Percentiles rank a stretch among this genome's conserved stretches.
Evolutionary conservation across 2,113 vertebrate genomes (phyloP).

Genomic region (Ia io): DNA sequence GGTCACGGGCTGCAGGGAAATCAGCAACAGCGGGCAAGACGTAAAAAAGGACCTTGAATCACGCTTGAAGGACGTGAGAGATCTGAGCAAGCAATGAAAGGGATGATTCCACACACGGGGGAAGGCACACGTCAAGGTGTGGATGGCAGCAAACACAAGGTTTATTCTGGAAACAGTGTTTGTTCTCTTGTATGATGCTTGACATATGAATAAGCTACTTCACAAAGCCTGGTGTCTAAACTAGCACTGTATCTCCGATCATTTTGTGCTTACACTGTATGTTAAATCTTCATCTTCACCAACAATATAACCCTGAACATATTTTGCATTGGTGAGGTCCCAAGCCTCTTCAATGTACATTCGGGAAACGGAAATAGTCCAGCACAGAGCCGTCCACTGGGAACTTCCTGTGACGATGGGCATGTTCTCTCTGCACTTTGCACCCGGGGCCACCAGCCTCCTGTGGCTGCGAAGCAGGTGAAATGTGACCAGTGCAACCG

Average conservation of each 20-base stretch:
- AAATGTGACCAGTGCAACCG: not conserved
- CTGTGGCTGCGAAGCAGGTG: not conserved
- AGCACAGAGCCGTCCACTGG: not conserved
- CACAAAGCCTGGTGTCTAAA: not conserved
- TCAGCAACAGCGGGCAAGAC: not conserved
- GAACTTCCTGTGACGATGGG: not conserved
- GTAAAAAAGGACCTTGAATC: not conserved
- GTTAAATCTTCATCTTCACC: not conserved
- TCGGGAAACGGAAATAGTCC: not conserved
- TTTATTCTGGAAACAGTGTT: not conserved
- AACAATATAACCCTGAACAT: not conserved
- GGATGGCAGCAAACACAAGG: not conserved
- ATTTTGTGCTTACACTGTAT: not conserved
- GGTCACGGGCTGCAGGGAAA: not conserved
- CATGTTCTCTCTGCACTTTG: not conserved
- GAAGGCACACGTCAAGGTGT: not conserved
- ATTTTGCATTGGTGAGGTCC: not conserved
- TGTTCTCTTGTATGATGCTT: not conserved
- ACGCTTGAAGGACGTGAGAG: not conserved
- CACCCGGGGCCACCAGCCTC: not conserved
- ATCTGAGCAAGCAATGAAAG: not conserved
- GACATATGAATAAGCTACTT: too few species aligned
- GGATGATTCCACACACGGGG: not conserved
- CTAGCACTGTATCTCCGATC: not conserved
- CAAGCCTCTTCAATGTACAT: not conserved